Evolutionary conservation across 2,888 invertebrate species (phyloP), one percentile per base, ranked within the genome.

Genomic region (Nebria brevicollis): DNA sequence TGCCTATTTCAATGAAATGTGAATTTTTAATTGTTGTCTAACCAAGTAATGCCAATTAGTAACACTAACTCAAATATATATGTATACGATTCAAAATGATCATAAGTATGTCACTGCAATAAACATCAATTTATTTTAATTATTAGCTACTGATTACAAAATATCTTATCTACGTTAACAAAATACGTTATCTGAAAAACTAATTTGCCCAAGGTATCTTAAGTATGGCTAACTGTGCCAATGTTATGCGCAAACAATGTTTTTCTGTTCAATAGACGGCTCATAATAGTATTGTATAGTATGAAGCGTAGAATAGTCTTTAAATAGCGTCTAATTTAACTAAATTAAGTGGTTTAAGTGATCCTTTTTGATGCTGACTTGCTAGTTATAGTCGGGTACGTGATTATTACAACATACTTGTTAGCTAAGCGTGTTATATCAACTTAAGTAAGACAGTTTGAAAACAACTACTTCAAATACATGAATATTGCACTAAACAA

Each of bases 341-440:
- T 80, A 70, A 80, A 80, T 80, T 80, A 75, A 75, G 64, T 72
- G 70, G 65, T 75, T 80, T 65, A 75, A 80, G 80, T 80, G 80
- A 80, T 80, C 80, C 78, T 74, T 80, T 79, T 80, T 80, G 80
- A 75, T 75, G 80, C 75, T 80, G 25, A 75, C 80, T 80, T 80
- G 80, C 75, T 75, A 79, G 75, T 79, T 75, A 34, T 34, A 66
- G 66, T 70, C 25, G 34, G 80, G 54, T 75, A 78, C 74, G 64
- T 75, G 80, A 80, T 80, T 80, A 80, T 80, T 75, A 20, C 72
- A 75, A 26, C 79, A 74, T 79, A 79, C 79, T 70, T 75, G 64
- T 26, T 25, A 11, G 75, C 26, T 11, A 72, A 11, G 75, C 20
- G 25, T 70, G 70, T 70, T 25, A 70, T 70, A 25, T 70, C 70